These are phyloP conservation scores for Eulemur coronatus DNA, from an alignment of 2,797 vertebrate species.

Conservation along the genomic window DNA sequence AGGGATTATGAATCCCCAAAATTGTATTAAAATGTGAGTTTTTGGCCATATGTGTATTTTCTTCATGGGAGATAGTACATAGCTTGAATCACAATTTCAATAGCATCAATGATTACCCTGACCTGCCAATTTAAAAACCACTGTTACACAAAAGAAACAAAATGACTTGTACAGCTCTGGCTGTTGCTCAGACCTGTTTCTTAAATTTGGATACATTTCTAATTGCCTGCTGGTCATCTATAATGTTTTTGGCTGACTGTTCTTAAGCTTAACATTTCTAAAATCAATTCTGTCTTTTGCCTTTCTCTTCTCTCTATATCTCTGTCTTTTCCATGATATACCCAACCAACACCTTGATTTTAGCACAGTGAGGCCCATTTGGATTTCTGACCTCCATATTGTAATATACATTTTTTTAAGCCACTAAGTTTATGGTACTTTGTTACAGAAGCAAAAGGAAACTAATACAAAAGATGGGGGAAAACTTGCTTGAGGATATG, in stretches of 20 bases:
- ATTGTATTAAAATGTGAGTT: neutral
- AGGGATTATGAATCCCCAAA: neutral
- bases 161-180: neutral
- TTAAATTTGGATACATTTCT: neutral
- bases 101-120: neutral
- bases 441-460: conserved; percentile 26
- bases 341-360: neutral
- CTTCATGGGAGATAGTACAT: neutral
- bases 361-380: neutral
- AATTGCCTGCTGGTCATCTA: neutral
- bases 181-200: neutral
- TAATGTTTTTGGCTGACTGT: neutral
- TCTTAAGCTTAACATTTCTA: neutral
- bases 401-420: neutral
- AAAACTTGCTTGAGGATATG: neutral
- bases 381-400: neutral
- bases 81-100: conserved; percentile 4
- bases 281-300: neutral
- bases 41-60: neutral
- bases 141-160: neutral
- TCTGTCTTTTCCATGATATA: neutral
- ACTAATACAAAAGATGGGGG: neutral
- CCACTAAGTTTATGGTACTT: neutral
- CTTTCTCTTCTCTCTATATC: neutral
- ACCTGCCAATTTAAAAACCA: neutral